Percentiles rank a stretch among this genome's conserved stretches.
Evolutionary conservation across 2,113 vertebrate species (phyloP).

Genomic region (Rana temporaria): DNA sequence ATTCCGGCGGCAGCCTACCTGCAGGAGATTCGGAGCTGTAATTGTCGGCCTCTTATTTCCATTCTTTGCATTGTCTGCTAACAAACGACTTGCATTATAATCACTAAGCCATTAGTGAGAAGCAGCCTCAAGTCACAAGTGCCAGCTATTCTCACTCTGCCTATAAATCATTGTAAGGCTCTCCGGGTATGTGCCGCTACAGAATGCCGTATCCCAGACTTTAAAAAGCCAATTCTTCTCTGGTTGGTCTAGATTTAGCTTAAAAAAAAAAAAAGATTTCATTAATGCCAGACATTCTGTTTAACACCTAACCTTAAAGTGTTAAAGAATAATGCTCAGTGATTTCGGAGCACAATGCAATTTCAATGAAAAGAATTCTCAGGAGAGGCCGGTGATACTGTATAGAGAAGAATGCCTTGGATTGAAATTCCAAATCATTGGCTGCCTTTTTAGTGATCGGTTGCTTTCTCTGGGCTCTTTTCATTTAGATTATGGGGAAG

Average conservation of each 20-base stretch:
- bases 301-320: slow-evolving; percentile 44
- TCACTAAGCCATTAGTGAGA: slow-evolving; percentile 64
- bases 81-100: slow-evolving; percentile 55
- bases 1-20: background rate
- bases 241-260: slow-evolving; percentile 44
- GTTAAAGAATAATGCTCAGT: slow-evolving; percentile 34
- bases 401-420: background rate
- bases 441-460: background rate
- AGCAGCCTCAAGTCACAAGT: slow-evolving; percentile 54
- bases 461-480: background rate
- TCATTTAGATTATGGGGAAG: background rate
- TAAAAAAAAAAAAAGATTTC: slow-evolving; percentile 34
- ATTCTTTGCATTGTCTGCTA: slow-evolving; percentile 52
- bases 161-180: slow-evolving; percentile 63
- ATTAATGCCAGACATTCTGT: slow-evolving; percentile 50
- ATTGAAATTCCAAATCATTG: background rate
- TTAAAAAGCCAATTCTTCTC: slow-evolving; percentile 41
- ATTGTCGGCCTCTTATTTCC: slow-evolving; percentile 47
- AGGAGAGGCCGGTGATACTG: slow-evolving; percentile 6
- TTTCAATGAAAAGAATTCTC: slow-evolving; percentile 22
- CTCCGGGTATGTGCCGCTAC: slow-evolving; percentile 61
- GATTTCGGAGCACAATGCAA: slow-evolving; percentile 35
- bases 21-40: background rate
- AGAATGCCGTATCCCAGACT: slow-evolving; percentile 31
- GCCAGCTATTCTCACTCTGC: slow-evolving; percentile 38